Base-by-base conservation (phyloP, 2,888 invertebrate genomes). In the Acanthosepion lycidas region DNA sequence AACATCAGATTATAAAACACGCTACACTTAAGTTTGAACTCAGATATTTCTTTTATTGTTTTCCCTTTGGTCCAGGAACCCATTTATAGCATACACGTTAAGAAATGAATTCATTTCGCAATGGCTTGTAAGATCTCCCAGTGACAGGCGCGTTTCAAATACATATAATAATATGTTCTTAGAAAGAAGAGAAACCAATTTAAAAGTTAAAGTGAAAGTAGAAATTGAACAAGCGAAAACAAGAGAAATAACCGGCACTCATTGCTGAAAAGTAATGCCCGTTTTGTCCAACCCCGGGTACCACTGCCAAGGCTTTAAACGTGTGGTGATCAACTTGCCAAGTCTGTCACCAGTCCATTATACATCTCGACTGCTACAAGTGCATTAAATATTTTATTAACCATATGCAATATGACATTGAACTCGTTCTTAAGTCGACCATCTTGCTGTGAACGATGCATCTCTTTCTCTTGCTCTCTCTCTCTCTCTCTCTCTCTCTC, bases 361-460 rank as follows among this genome's bases (percentile, higher is more conserved):
- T 78, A 15, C n/a, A n/a, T 33, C n/a, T n/a, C 2, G 78, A 78
- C n/a, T n/a, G 15, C 15, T 78, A 33, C 78, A 78, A 78, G 78
- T 78, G 78, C 78, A 78, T 78, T 78, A 78, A 78, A 78, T 78
- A 78, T 78, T 78, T 78, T 78, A 78, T 78, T 78, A 78, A 78
- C n/a, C 23, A 12, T n/a, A n/a, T 78, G 78, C 78, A 78, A 78
- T 78, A 78, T 78, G 78, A 78, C 78, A 78, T n/a, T 12, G 78
- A 78, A n/a, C 78, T n/a, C n/a, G 78, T 33, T n/a, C 23, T 78
- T n/a, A 18, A 78, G 78, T 78, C 28, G 78, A 33, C n/a, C 18
- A n/a, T 9, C 78, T 78, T 78, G 78, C 78, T 78, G 78, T 78
- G n/a, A 78, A 78, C n/a, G n/a, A 23, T 23, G n/a, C n/a, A 78